Percentiles rank a stretch among this genome's conserved stretches.
These are phyloP conservation scores for Drosophila rubida DNA, from an alignment of 2,888 invertebrate genomes.

Conservation along the genomic window DNA sequence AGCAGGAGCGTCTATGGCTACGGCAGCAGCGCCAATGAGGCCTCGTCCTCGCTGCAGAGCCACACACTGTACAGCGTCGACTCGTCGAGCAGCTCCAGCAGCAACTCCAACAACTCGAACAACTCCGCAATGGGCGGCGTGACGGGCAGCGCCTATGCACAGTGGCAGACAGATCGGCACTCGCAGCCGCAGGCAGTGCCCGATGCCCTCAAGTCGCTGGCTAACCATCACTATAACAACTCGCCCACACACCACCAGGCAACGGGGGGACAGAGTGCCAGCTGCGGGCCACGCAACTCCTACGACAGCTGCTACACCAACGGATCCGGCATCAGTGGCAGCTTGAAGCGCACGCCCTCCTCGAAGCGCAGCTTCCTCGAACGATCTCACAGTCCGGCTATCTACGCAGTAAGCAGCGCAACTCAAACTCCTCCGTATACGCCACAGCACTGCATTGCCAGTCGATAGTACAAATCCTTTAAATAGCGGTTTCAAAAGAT, in stretches of 20 bases:
- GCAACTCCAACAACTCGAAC: conserved; percentile 71
- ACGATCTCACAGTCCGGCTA: conserved; percentile 83
- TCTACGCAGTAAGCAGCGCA: conserved; percentile 79
- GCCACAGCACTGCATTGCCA: conserved; percentile 16
- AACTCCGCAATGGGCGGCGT: conserved; percentile 65
- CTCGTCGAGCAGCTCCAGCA: conserved; percentile 83
- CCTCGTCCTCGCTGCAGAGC: conserved; percentile 52
- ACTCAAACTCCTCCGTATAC: neutral
- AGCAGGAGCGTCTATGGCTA: conserved; percentile 64
- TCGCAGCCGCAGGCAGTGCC: conserved; percentile 85
- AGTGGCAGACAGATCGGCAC: conserved; percentile 68
- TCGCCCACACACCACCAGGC: conserved; percentile 74
- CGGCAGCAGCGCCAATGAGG: conserved; percentile 55
- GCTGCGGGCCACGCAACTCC: conserved; percentile 73
- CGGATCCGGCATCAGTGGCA: conserved; percentile 68
- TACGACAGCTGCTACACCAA: conserved; percentile 71
- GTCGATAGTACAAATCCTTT: neutral
- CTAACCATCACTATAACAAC: conserved; percentile 75
- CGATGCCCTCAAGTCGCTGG: conserved; percentile 76
- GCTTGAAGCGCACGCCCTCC: conserved; percentile 81
- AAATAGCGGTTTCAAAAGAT: too few relatives aligned
- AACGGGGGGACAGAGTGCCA: conserved; percentile 25
- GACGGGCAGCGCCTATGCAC: conserved; percentile 66
- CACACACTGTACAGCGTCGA: conserved; percentile 79
- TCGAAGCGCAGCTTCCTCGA: conserved; percentile 82